phyloP scores from a whole-genome alignment of 2,888 invertebrate genomes.

The Mylabris sibirica region DNA sequence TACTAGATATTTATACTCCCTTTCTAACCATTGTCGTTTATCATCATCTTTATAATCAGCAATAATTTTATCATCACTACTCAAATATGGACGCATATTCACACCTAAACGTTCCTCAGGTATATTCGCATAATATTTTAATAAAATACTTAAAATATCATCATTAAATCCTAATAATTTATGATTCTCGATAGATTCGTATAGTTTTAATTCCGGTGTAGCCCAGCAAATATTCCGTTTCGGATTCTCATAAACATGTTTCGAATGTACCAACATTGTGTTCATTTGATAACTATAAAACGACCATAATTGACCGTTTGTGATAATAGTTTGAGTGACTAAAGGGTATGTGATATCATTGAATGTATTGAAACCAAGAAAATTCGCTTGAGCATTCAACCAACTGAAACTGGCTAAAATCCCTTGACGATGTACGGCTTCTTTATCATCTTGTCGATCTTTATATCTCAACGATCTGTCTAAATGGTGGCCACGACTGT shows the following conservation, averaged over 20 bases:
- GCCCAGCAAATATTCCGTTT: constrained; percentile 84
- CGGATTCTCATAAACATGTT: constrained; percentile 70
- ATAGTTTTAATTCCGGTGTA: constrained; percentile 75
- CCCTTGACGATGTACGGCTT: constrained; percentile 77
- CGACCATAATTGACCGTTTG: constrained; percentile 87
- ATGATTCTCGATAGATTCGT: constrained; percentile 72
- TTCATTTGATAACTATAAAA: constrained; percentile 94
- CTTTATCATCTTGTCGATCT: constrained; percentile 64
- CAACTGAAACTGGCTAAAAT: constrained; percentile 83
- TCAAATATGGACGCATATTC: constrained; percentile 78
- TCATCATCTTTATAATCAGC: constrained; percentile 76
- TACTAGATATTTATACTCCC: constrained; percentile 72
- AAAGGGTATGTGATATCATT: constrained; percentile 93
- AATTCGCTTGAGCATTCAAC: constrained; percentile 79
- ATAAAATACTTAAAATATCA: constrained; percentile 74
- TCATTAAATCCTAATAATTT: constrained; percentile 82
- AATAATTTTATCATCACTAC: constrained; percentile 65
- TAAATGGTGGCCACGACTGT: constrained; percentile 70
- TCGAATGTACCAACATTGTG: constrained; percentile 74
- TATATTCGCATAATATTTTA: constrained; percentile 77
- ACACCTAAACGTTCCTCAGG: constrained; percentile 69
- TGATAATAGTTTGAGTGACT: constrained; percentile 85
- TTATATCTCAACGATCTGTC: constrained; percentile 63
- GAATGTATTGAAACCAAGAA: constrained; percentile 88
- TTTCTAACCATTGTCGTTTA: constrained; percentile 74